A percentile compares a stretch with the other conserved stretches of the same genome.
Evolutionary conservation across 2,113 vertebrate genomes (phyloP).

Genomic region (Conger conger): DNA sequence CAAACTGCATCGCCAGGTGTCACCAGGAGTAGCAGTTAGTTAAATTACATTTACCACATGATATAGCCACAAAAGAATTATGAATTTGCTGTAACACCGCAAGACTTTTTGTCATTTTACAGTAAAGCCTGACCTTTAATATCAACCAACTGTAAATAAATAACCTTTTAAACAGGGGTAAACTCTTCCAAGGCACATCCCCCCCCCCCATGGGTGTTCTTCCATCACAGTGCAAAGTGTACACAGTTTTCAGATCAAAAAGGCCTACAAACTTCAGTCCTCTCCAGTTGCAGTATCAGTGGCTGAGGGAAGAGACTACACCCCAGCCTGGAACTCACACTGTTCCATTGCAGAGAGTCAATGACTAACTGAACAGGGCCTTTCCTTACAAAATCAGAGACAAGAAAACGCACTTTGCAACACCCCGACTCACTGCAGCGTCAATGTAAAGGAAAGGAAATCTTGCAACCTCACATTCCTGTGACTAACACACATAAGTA

Average conservation of each 20-base stretch:
- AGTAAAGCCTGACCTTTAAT: background rate
- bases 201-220: background rate
- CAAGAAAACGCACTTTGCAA: background rate
- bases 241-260: background rate
- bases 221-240: background rate
- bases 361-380: background rate
- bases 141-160: background rate
- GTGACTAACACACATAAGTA: background rate
- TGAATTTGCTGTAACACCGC: too few relatives aligned
- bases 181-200: background rate
- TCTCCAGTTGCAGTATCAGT: background rate
- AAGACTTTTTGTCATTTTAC: background rate
- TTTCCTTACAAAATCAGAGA: background rate
- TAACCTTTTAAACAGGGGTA: background rate
- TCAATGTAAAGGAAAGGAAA: background rate
- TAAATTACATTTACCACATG: too few relatives aligned
- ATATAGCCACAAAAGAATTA: too few relatives aligned
- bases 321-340: background rate
- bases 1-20: background rate
- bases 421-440: background rate
- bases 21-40: too few relatives aligned
- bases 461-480: background rate
- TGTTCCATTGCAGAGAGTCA: background rate
- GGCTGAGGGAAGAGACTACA: background rate
- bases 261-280: background rate